phyloP scores from a whole-genome alignment of 2,797 vertebrate genomes.

The Chaetodon trifasciatus region DNA sequence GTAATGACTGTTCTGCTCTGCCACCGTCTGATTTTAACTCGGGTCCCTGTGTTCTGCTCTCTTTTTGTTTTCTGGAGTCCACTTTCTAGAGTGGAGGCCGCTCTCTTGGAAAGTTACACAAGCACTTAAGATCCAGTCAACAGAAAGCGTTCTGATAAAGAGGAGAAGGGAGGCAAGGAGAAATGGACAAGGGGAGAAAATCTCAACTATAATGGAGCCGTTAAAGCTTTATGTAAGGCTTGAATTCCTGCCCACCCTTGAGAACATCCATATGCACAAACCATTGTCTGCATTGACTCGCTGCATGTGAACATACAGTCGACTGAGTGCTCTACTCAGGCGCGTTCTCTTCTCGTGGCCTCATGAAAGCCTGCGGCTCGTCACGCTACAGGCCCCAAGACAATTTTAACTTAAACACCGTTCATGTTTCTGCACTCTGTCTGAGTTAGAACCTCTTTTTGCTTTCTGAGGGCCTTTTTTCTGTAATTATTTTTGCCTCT shows the following conservation, averaged over 20 bases:
- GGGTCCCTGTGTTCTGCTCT: not conserved
- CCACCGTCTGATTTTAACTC: not conserved
- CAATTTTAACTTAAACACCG: not conserved
- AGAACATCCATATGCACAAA: slow-evolving; percentile 24
- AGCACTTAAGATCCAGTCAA: slow-evolving; percentile 44
- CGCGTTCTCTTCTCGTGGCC: slow-evolving; percentile 12
- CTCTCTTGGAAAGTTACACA: slow-evolving; percentile 37
- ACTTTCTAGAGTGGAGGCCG: slow-evolving; percentile 5
- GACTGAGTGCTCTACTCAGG: not conserved
- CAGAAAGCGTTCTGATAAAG: slow-evolving; percentile 34
- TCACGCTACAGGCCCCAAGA: not conserved
- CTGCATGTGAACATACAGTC: slow-evolving; percentile 24
- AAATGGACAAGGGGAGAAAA: slow-evolving; percentile 15
- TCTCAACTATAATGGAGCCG: slow-evolving; percentile 41
- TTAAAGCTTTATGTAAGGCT: slow-evolving; percentile 59
- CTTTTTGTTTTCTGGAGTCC: slow-evolving; percentile 5
- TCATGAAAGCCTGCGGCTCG: not conserved
- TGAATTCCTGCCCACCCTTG: slow-evolving; percentile 37
- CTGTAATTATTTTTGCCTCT: not conserved
- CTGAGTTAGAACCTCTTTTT: not conserved
- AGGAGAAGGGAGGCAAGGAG: not conserved
- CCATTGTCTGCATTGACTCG: slow-evolving; percentile 24
- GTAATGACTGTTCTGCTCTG: not conserved
- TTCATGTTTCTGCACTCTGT: not conserved
- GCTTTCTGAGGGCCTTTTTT: not conserved